Evolutionary conservation across 2,888 invertebrate species (phyloP).

Genomic region (Lingula anatina): DNA sequence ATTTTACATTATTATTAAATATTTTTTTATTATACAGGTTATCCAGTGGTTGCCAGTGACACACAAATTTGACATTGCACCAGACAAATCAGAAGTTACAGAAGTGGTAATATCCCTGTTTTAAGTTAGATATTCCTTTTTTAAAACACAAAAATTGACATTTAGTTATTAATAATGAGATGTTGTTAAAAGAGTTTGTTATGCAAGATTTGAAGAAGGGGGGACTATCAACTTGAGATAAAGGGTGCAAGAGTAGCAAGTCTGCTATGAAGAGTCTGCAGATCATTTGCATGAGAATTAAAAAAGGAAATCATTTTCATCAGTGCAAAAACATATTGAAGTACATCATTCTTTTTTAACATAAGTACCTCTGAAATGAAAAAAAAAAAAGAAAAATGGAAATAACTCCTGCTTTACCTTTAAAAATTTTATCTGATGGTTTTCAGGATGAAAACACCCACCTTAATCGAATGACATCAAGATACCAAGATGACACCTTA

Average conservation of each 20-base stretch:
- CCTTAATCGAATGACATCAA: conserved; percentile 29
- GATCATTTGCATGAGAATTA: no score
- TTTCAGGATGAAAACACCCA: conserved; percentile 23
- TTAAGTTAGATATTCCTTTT: not conserved
- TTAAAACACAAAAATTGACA: not conserved
- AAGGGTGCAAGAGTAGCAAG: no score
- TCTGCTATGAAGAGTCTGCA: no score
- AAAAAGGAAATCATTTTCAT: no score
- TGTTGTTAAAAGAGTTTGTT: no score
- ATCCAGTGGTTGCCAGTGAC: conserved; percentile 44
- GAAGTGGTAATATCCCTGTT: conserved; percentile 24
- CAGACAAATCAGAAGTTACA: conserved; percentile 22
- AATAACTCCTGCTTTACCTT: no score
- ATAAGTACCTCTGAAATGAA: no score
- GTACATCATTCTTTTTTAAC: no score
- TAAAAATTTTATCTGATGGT: not conserved
- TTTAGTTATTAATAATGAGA: conserved; percentile 1
- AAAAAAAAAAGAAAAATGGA: no score
- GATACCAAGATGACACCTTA: conserved; percentile 33
- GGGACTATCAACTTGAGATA: no score
- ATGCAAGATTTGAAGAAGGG: no score
- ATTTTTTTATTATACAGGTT: conserved; percentile 23
- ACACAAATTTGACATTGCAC: conserved; percentile 32
- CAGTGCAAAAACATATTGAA: no score
- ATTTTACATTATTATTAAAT: not conserved